Conservation (phyloP, 2,888 invertebrate genomes). For the Leptarthrus brevirostris region DNA sequence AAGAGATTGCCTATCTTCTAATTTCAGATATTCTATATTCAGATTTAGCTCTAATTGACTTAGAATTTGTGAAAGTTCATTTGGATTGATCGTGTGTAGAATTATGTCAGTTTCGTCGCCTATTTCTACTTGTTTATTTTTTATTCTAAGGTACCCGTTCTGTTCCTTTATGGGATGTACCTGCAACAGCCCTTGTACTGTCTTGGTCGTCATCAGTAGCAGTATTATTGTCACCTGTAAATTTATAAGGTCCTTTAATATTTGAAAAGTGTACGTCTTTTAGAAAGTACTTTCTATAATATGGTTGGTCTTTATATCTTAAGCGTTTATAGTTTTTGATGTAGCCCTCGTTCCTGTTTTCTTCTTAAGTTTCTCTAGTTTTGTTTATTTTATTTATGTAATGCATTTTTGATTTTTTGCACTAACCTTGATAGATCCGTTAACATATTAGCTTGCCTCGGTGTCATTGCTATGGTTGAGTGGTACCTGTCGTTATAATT, state of each 20-base stretch:
- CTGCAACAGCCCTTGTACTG: conserved; percentile 18
- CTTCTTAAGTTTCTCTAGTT: too few relatives aligned
- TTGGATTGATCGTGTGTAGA: not conserved
- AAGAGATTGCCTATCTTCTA: conserved; percentile 4
- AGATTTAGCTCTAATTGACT: not conserved
- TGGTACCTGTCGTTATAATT: too few relatives aligned
- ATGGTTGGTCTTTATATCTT: too few relatives aligned
- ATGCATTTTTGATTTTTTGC: not conserved
- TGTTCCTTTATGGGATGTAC: too few relatives aligned
- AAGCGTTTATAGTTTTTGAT: too few relatives aligned
- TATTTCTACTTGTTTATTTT: conserved; percentile 2
- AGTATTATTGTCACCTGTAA: not conserved
- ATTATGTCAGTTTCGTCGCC: conserved; percentile 8
- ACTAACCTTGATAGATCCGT: not conserved
- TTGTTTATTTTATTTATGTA: not conserved
- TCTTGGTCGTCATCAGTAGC: not conserved
- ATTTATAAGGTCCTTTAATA: not conserved
- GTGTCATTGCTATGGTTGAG: not conserved
- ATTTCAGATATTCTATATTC: not conserved
- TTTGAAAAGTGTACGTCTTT: not conserved
- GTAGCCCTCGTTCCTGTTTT: too few relatives aligned
- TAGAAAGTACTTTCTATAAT: not conserved
- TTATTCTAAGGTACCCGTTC: not conserved
- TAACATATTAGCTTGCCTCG: not conserved
- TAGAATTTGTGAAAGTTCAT: conserved; percentile 5